Evolutionary conservation across 2,888 invertebrate species (phyloP).

Genomic region (Pachymerium ferrugineum): DNA sequence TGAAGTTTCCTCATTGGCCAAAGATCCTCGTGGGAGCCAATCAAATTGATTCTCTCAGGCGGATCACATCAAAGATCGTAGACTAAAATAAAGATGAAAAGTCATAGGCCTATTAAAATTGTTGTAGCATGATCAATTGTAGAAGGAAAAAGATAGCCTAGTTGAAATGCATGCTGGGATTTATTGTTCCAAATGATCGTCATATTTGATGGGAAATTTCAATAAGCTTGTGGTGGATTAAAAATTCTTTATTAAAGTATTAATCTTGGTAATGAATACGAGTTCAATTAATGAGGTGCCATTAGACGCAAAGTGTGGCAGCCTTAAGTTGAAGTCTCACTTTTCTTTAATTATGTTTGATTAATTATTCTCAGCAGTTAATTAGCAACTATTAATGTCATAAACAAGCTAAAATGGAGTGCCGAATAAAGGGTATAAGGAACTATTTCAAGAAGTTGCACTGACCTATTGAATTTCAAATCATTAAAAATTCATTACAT

Average conservation of each 20-base stretch:
- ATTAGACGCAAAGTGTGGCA: conserved; percentile 28
- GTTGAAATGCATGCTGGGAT: too few relatives aligned
- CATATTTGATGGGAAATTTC: background rate
- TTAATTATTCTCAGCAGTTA: conserved; percentile 36
- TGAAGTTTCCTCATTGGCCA: conserved; percentile 27
- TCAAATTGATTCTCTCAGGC: conserved; percentile 17
- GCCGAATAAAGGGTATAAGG: conserved; percentile 7
- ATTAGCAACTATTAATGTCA: conserved; percentile 35
- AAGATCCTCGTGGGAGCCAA: conserved; percentile 19
- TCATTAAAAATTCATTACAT: background rate
- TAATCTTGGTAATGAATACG: conserved; percentile 33
- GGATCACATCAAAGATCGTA: conserved; percentile 20
- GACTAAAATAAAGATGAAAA: conserved; percentile 14
- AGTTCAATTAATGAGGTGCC: conserved; percentile 32
- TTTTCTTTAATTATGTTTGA: conserved; percentile 36
- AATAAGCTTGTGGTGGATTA: conserved; percentile 33
- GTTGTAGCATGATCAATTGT: background rate
- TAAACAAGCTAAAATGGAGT: conserved; percentile 30
- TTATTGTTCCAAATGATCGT: too few relatives aligned
- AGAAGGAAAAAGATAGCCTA: background rate
- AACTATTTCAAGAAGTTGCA: conserved; percentile 6
- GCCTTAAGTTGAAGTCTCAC: conserved; percentile 31
- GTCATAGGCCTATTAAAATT: background rate
- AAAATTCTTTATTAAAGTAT: conserved; percentile 34
- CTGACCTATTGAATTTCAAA: background rate